Evolutionary conservation across 2,888 invertebrate species (phyloP).

Genomic region (Papilio demoleus): DNA sequence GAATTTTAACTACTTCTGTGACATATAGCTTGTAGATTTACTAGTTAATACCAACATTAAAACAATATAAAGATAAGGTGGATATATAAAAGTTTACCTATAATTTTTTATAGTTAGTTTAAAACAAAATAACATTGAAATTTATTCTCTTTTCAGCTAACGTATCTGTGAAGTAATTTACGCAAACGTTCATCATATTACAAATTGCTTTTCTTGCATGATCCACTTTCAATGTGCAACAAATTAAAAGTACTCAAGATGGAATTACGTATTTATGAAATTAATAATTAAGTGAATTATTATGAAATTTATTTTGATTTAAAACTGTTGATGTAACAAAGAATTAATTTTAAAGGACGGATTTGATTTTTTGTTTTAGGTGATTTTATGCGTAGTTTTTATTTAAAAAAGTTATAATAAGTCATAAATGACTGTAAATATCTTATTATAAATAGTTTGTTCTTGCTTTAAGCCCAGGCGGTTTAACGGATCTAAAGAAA

Average conservation of each 20-base stretch:
- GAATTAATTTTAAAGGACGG: not conserved
- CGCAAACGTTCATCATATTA: slow-evolving; percentile 26
- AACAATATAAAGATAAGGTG: too few relatives aligned
- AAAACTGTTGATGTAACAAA: not conserved
- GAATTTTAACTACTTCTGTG: too few relatives aligned
- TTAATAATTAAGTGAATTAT: slow-evolving; percentile 5
- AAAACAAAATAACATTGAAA: not conserved
- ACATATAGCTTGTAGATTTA: too few relatives aligned
- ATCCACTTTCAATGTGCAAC: slow-evolving; percentile 26
- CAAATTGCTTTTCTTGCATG: slow-evolving; percentile 32
- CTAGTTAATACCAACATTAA: too few relatives aligned
- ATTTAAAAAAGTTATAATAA: too few relatives aligned
- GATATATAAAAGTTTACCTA: too few relatives aligned
- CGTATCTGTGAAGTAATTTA: not conserved
- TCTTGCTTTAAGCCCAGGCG: too few relatives aligned
- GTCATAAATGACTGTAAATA: too few relatives aligned
- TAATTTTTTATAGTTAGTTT: not conserved
- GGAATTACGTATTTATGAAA: slow-evolving; percentile 20
- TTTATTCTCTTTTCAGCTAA: not conserved
- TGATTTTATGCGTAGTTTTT: too few relatives aligned
- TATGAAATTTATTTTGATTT: slow-evolving; percentile 21
- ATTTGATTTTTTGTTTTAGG: not conserved
- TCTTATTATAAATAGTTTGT: too few relatives aligned
- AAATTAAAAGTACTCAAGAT: slow-evolving; percentile 31
- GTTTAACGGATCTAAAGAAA: too few relatives aligned